Evolutionary conservation across 2,888 invertebrate species (phyloP), one percentile per base, ranked within the genome.

Genomic region (Seladonia tumulorum): DNA sequence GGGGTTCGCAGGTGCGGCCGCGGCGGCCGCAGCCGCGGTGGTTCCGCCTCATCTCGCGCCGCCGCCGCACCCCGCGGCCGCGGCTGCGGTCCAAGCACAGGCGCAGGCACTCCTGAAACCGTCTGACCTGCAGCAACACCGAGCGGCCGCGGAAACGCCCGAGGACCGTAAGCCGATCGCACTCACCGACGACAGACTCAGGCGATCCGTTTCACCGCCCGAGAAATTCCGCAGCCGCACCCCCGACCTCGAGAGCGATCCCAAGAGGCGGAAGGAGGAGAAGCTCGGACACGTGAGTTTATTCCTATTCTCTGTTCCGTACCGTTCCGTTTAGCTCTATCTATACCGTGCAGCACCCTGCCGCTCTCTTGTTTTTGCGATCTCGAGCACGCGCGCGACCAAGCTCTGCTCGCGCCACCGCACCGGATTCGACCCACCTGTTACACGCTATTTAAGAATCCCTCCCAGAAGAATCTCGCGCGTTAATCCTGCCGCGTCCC

Each of bases 151-250:
- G 25, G 95, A 95, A 47, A 95, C 96, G 35, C 93, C 95, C 76
- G 96, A 96, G 89, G 96, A 97, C 91, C 97, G 97, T 87, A 96
- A 97, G 91, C 96, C 96, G 90, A 96, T 96, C 73, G 92, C 95
- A 10, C 94, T 96, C 29, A 93, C 96, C 86, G 95, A 94, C 92
- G 96, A 96, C 91, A 95, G 96, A 95, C 96, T 96, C 90, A 93
- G 95, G 93, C 94, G 97, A 93, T 98, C 98, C 80, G 97, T 98
- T 91, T 98, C 98, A 57, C 98, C 98, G 7, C 97, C 97, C 89
- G 98, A 98, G 93, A 98, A 98, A 95, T 98, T 98, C 95, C 96
- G 98, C 82, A 96, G 97, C 85, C 96, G 98, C 90, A 98, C 98
- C 76, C 96, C 97, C 89, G 97, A 97, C 93, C 96, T 97, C 53